Evolutionary conservation across 2,888 invertebrate species (phyloP), one percentile per base, ranked within the genome.

Genomic region (Balanococcus diminutus): DNA sequence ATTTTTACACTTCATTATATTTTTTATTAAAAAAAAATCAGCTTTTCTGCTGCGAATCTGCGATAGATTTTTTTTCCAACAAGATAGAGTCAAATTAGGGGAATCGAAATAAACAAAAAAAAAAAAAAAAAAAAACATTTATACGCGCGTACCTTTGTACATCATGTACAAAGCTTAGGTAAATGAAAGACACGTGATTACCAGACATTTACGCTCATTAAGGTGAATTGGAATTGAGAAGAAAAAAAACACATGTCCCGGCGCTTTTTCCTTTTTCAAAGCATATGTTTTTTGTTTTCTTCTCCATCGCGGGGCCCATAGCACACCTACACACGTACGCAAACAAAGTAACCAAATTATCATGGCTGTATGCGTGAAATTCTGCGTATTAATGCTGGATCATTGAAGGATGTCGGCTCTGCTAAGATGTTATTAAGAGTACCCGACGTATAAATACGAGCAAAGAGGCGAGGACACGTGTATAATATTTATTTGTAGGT

Each of bases 151-250:
- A 31, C 11, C 72, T 42, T 2, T 3, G 16, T 28, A 31, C 2
- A 72, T 28, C 56, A n/a, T n/a, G 22, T 56, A 19, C 22, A 22
- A 56, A 22, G 56, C 14, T 42, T 3, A 42, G 22, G 22, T 31
- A 31, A 72, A 31, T 16, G 72, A 72, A 72, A 72, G 72, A 72
- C 72, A 72, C 72, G 72, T 72, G 72, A 72, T 72, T 72, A 25
- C 72, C 72, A 72, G 31, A 28, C 72, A 72, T 72, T 72, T 72
- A 72, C 72, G 72, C 72, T 72, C 31, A 25, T 72, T 72, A 72
- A 72, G 72, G 72, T 72, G 72, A 72, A 72, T 5, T 72, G 72
- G 72, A 72, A 72, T 72, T 14, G 67, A 16, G 16, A 72, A 72
- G 31, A 72, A 16, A 31, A 72, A 72, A 72, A 72, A 16, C 72